Percentiles rank a stretch among this genome's conserved stretches.
These are phyloP conservation scores for Carapus acus DNA, from an alignment of 2,797 vertebrate genomes.

Conservation along the genomic window DNA sequence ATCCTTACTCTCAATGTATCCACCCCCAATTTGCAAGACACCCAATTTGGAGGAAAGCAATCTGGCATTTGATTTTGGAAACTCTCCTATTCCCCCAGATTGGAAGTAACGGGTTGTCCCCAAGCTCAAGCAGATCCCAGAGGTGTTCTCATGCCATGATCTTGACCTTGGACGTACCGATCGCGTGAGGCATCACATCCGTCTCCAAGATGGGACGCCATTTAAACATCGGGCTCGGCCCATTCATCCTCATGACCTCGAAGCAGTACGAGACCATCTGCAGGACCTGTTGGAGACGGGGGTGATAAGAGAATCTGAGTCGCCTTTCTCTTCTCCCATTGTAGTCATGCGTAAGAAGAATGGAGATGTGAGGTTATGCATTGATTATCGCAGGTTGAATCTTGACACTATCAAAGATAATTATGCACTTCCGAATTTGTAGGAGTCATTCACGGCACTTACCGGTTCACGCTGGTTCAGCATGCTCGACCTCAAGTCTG, in stretches of 20 bases:
- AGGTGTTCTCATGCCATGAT: conserved; percentile 24
- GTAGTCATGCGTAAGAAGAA: conserved; percentile 16
- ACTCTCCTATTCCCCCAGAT: conserved; percentile 3
- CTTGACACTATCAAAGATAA: neutral
- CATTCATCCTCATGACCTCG: conserved; percentile 10
- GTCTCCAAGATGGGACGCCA: conserved; percentile 16
- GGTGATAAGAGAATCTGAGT: conserved; percentile 7
- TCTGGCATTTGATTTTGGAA: conserved; percentile 22
- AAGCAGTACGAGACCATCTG: conserved; percentile 12
- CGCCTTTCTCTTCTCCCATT: conserved; percentile 2
- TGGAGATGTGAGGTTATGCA: conserved; percentile 8
- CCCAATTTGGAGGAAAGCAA: conserved; percentile 6
- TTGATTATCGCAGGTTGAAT: conserved; percentile 9
- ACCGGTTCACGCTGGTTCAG: conserved; percentile 12
- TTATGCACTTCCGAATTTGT: conserved; percentile 10
- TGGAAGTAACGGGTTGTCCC: too few species aligned
- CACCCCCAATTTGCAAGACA: neutral
- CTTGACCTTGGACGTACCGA: conserved; percentile 25
- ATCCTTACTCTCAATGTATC: neutral
- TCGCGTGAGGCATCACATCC: conserved; percentile 27
- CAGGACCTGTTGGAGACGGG: conserved; percentile 15
- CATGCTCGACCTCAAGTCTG: conserved; percentile 8
- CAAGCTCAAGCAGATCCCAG: conserved; percentile 25
- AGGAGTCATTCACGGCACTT: conserved; percentile 4
- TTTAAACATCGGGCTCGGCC: conserved; percentile 21